Base-by-base conservation (phyloP, 2,113 vertebrate species). In the Rhea americana region DNA sequence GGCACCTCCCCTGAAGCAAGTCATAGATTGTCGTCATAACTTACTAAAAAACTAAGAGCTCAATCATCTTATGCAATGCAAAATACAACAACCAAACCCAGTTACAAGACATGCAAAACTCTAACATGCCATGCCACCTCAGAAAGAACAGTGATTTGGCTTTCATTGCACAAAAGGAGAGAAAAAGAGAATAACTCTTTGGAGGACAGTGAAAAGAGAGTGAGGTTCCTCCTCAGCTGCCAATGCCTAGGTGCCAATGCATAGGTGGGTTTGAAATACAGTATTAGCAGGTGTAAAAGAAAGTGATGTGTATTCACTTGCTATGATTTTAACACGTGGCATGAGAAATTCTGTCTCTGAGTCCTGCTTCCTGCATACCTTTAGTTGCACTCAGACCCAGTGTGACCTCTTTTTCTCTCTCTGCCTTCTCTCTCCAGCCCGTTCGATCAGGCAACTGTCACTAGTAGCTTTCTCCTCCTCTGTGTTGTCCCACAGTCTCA, bases 381-480 rank as follows among this genome's bases (percentile, higher is more conserved):
- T 0, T 13, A 30, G 17, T 12, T 30, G 12, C 12, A 37, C 18
- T 59, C 1, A 5, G 39, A 48, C 7, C 24, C 17, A 58, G 6
- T 18, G 35, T 13, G 12, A 92, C 12, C 21, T 56, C 47, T 72
- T 35, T 35, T 35, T 35, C 10, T 12, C 39, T 41, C 13, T 21
- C 24, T 32, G 85, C 65, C 0, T 0, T 8, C n/a, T 65, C 74
- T 43, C 39, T 61, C 41, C 48, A 87, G 13, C 21, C 19, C 1
- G 7, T 11, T 13, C 19, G 7, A 66, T 41, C 35, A 70, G 48
- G 20, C 0, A 4, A 6, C 22, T 78, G n/a, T 51, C 35, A 63
- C 19, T 84, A 35, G 26, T 65, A 78, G 26, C 55, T 93, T 78
- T 65, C 35, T 56, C 17, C 13, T 20, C 32, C 3, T 1, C 51